phyloP scores from a whole-genome alignment of 2,888 invertebrate genomes.

The Eristalinus sepulchralis region DNA sequence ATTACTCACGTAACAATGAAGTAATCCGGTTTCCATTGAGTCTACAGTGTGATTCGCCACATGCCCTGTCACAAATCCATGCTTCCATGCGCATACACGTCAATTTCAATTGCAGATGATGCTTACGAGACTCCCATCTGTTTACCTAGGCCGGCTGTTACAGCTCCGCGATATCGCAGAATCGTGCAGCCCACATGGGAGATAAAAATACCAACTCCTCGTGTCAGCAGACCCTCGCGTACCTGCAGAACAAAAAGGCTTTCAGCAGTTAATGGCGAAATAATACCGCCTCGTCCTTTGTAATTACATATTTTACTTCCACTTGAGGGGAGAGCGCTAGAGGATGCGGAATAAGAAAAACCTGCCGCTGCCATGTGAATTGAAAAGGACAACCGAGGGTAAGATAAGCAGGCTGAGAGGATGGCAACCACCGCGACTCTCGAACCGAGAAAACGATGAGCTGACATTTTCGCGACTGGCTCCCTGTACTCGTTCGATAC shows the following conservation, averaged over 20 bases:
- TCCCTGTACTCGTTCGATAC: background rate
- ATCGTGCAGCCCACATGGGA: background rate
- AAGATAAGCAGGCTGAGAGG: background rate
- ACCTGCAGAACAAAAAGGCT: background rate
- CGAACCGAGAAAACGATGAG: background rate
- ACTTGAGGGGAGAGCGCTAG: background rate
- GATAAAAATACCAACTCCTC: background rate
- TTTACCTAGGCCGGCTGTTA: background rate
- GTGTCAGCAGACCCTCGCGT: background rate
- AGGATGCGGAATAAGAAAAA: background rate
- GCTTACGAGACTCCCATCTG: background rate
- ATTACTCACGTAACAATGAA: background rate
- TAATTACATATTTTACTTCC: background rate
- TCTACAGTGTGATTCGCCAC: background rate
- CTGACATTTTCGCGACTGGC: conserved; percentile 3
- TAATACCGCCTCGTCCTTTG: background rate
- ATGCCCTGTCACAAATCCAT: background rate
- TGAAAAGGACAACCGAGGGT: background rate
- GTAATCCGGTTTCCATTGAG: background rate
- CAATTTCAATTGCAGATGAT: background rate
- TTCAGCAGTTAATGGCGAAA: background rate
- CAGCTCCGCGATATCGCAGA: background rate
- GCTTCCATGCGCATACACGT: background rate
- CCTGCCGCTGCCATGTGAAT: background rate
- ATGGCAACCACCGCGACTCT: background rate